Evolutionary conservation across 2,113 vertebrate species (phyloP).

Genomic region (Lepus europaeus): DNA sequence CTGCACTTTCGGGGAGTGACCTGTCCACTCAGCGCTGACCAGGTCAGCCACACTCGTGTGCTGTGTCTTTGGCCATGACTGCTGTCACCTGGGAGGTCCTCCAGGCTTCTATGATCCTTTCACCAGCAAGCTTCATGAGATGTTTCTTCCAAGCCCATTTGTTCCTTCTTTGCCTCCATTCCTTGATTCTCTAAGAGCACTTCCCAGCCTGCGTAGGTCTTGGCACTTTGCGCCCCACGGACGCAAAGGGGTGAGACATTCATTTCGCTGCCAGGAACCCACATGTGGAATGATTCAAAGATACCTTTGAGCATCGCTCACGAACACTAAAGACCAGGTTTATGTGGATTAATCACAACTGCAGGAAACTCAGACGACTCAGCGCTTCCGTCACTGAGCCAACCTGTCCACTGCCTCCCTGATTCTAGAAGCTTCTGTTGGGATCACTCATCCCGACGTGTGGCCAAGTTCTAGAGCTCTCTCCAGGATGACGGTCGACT

Average conservation of each 20-base stretch:
- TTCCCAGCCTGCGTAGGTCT: not conserved
- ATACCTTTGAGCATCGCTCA: not conserved
- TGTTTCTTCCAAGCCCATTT: not conserved
- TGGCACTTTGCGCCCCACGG: not conserved
- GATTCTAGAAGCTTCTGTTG: not conserved
- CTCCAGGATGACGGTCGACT: not conserved
- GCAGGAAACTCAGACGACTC: not conserved
- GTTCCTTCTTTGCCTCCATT: not conserved
- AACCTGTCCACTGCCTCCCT: not conserved
- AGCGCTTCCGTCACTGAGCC: not conserved
- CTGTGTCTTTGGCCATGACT: not conserved
- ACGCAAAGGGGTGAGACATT: not conserved
- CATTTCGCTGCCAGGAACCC: not conserved
- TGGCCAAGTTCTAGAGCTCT: not conserved
- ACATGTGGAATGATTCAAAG: not conserved
- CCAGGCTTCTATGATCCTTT: rapidly evolving
- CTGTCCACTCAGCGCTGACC: not conserved
- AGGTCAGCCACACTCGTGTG: rapidly evolving
- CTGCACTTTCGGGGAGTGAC: not conserved
- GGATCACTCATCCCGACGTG: not conserved
- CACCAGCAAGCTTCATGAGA: not conserved
- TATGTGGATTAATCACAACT: not conserved
- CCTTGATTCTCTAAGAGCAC: not conserved
- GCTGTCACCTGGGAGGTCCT: not conserved
- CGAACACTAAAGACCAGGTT: not conserved